Evolutionary conservation across 2,888 invertebrate species (phyloP).

Genomic region (Liodrosophila aerea): DNA sequence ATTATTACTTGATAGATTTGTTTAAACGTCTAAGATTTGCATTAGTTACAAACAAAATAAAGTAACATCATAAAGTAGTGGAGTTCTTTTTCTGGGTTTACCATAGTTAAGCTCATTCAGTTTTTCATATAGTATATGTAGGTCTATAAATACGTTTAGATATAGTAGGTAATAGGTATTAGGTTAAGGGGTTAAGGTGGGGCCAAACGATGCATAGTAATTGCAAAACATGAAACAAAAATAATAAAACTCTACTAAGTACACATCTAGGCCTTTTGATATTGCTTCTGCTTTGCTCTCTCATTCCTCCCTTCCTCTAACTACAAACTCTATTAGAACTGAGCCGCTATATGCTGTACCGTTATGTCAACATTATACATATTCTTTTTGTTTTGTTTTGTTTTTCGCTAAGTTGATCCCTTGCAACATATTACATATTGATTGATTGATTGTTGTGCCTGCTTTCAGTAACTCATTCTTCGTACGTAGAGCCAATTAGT

Average conservation of each 20-base stretch:
- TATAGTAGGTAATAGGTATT: conserved; percentile 18
- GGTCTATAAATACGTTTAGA: conserved; percentile 26
- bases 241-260: conserved; percentile 56
- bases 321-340: conserved; percentile 18
- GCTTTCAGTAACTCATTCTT: conserved; percentile 39
- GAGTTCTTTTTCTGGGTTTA: conserved; percentile 59
- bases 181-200: not conserved
- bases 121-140: conserved; percentile 38
- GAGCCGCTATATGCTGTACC: conserved; percentile 34
- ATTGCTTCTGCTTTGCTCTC: conserved; percentile 54
- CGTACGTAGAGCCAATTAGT: conserved; percentile 45
- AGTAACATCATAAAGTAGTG: conserved; percentile 65
- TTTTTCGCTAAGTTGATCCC: conserved; percentile 71
- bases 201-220: conserved; percentile 1
- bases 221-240: conserved; percentile 6
- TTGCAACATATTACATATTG: conserved; percentile 58
- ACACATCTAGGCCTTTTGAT: conserved; percentile 59
- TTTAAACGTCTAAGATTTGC: conserved; percentile 63
- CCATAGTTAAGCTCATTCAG: conserved; percentile 70
- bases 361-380: conserved; percentile 27
- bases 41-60: conserved; percentile 64
- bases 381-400: conserved; percentile 24
- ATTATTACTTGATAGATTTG: conserved; percentile 35
- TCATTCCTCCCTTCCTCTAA: conserved; percentile 4
- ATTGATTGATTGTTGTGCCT: conserved; percentile 70